A percentile compares a stretch with the other conserved stretches of the same genome.
phyloP scores from a whole-genome alignment of 2,113 vertebrate species.

The Rissa tridactyla region DNA sequence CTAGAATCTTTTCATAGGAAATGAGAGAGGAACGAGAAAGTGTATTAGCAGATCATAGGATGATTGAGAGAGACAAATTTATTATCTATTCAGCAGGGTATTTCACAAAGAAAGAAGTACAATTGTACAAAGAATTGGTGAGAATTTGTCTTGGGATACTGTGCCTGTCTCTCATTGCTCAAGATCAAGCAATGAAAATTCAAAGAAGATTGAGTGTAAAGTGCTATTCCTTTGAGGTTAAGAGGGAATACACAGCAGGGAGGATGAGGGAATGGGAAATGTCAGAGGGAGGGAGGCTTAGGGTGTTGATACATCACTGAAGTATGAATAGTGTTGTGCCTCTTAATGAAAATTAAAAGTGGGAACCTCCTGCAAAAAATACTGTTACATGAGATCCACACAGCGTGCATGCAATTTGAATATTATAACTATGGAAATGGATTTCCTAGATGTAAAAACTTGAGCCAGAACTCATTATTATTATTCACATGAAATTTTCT shows the following conservation, averaged over 20 bases:
- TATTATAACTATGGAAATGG: neutral
- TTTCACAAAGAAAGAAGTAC: neutral
- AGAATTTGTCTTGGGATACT: neutral
- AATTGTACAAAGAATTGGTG: neutral
- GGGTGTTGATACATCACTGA: neutral
- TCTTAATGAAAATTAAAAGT: neutral
- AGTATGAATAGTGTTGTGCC: neutral
- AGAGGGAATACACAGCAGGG: neutral
- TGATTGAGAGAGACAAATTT: neutral
- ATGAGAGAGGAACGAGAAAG: neutral
- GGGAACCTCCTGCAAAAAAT: neutral
- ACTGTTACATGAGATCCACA: neutral
- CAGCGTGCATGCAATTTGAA: neutral
- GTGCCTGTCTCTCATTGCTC: neutral
- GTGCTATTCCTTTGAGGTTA: neutral
- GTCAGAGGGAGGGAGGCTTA: neutral
- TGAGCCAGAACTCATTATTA: neutral
- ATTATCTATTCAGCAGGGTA: slow-evolving; percentile 10
- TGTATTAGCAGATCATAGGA: neutral
- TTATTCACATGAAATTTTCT: neutral
- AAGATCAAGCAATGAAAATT: neutral
- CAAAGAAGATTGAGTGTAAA: neutral
- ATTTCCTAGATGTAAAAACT: neutral
- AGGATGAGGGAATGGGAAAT: neutral
- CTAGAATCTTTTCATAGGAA: neutral